Evolutionary conservation across 1,140 invertebrate species (phyloP).

Genomic region (Sogatella furcifera): DNA sequence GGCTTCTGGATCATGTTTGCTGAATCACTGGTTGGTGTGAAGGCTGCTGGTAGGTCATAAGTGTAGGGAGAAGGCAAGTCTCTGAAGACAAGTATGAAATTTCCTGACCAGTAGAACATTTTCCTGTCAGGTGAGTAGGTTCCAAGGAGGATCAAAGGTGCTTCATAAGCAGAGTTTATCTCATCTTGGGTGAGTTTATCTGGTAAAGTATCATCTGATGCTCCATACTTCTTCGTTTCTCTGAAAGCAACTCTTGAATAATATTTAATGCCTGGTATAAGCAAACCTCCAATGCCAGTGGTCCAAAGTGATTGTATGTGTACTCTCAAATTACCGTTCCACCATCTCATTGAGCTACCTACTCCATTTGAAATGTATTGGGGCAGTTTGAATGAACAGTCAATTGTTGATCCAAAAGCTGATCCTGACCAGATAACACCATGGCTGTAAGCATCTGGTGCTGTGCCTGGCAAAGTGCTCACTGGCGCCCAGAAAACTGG

Average conservation of each 20-base stretch:
- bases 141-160: slow-evolving; percentile 7
- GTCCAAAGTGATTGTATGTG: slow-evolving; percentile 4
- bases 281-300: neutral
- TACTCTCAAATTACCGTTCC: slow-evolving; percentile 12
- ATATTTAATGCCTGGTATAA: slow-evolving; percentile 1
- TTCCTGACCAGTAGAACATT: slow-evolving; percentile 8
- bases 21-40: neutral
- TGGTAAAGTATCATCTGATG: neutral
- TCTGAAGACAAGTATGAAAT: neutral
- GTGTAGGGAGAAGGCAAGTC: too few relatives aligned
- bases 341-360: slow-evolving; percentile 8
- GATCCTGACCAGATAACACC: slow-evolving; percentile 15
- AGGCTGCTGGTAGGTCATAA: too few relatives aligned
- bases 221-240: neutral
- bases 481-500: slow-evolving; percentile 14
- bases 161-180: neutral
- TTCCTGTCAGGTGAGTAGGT: slow-evolving; percentile 4
- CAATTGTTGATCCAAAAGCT: slow-evolving; percentile 9
- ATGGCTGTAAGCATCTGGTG: slow-evolving; percentile 10
- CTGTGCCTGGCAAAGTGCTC: neutral
- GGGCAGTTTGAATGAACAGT: slow-evolving; percentile 13
- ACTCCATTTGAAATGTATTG: slow-evolving; percentile 13
- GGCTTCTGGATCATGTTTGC: neutral
- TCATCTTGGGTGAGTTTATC: neutral
- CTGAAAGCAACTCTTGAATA: neutral